Evolutionary conservation across 2,888 invertebrate species (phyloP).

Genomic region (Zhengitettix transpicula): DNA sequence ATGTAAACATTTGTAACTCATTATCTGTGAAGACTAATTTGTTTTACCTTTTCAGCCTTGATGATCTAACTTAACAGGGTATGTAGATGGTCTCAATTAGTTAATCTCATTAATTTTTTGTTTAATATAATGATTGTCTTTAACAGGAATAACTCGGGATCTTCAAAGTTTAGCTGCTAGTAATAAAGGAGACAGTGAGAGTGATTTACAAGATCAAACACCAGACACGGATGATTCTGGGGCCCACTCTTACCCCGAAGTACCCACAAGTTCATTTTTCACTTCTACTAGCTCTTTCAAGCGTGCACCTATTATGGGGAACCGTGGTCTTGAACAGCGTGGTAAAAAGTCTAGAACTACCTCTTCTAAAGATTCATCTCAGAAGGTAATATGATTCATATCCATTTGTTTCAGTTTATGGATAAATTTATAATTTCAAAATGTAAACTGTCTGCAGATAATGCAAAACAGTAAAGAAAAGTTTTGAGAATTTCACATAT

Average conservation of each 20-base stretch:
- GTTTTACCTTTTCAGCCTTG: too few species aligned
- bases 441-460: too few species aligned
- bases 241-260: conserved; percentile 32
- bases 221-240: conserved; percentile 59
- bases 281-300: conserved; percentile 34
- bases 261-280: conserved; percentile 32
- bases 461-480: too few species aligned
- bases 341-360: conserved; percentile 45
- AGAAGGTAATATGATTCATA: conserved; percentile 3
- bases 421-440: not conserved
- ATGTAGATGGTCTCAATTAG: too few species aligned
- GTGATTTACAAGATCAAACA: conserved; percentile 48
- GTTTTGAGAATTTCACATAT: too few species aligned
- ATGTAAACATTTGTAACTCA: too few species aligned
- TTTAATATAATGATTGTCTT: too few species aligned
- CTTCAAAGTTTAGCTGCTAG: conserved; percentile 29
- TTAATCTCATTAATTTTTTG: too few species aligned
- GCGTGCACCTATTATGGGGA: conserved; percentile 41
- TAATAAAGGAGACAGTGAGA: conserved; percentile 46
- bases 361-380: conserved; percentile 33
- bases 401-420: not conserved
- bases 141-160: conserved; percentile 28
- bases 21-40: too few species aligned
- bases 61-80: too few species aligned
- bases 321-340: conserved; percentile 39